phyloP scores from a whole-genome alignment of 1,140 invertebrate species.

The Sycophaga agraensis region DNA sequence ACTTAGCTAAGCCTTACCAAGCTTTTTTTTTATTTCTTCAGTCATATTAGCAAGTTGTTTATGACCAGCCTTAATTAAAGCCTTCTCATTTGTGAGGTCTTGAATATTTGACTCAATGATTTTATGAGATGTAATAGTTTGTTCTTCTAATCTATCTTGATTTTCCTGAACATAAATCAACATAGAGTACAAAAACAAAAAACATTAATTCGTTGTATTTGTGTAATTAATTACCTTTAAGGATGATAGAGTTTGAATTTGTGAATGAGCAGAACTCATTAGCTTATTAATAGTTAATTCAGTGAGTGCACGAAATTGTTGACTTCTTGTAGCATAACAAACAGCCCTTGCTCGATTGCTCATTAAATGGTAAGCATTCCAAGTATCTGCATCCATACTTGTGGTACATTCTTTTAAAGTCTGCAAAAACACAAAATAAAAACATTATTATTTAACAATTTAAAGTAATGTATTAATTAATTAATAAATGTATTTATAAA shows the following conservation, averaged over 20 bases:
- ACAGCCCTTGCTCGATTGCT: slow-evolving; percentile 69
- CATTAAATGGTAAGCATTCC: slow-evolving; percentile 74
- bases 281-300: slow-evolving; percentile 71
- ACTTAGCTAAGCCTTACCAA: slow-evolving; percentile 51
- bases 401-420: slow-evolving; percentile 65
- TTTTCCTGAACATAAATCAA: slow-evolving; percentile 47
- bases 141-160: slow-evolving; percentile 59
- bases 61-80: slow-evolving; percentile 63
- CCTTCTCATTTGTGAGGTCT: slow-evolving; percentile 63
- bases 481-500: slow-evolving; percentile 1
- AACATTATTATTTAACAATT: slow-evolving; percentile 1
- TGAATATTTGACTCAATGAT: slow-evolving; percentile 62
- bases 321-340: slow-evolving; percentile 66
- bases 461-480: neutral
- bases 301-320: slow-evolving; percentile 67
- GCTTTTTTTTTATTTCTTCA: slow-evolving; percentile 60
- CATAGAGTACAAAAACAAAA: neutral
- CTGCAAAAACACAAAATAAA: too few relatives aligned
- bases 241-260: slow-evolving; percentile 46
- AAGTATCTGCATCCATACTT: slow-evolving; percentile 68
- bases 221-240: slow-evolving; percentile 43
- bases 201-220: neutral
- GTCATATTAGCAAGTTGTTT: slow-evolving; percentile 61
- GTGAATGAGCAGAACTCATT: slow-evolving; percentile 58
- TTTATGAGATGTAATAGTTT: slow-evolving; percentile 57